A percentile compares a stretch with the other conserved stretches of the same genome.
Evolutionary conservation across 2,888 invertebrate genomes (phyloP).

Genomic region (Aphidius colemani): DNA sequence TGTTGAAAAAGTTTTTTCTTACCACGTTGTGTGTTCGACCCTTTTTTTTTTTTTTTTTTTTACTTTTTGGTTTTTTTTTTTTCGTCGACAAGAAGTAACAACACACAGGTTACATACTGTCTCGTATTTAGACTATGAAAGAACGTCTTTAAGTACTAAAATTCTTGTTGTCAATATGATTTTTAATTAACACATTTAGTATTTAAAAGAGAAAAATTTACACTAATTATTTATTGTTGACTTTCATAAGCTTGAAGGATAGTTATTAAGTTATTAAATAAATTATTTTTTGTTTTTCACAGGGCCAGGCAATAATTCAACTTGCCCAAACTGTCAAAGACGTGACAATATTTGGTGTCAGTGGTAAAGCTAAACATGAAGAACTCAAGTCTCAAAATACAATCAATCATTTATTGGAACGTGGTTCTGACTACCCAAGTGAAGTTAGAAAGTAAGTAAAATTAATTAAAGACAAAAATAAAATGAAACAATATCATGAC

Average conservation of each 20-base stretch:
- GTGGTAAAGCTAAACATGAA: conserved; percentile 84
- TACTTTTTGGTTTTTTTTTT: conserved; percentile 24
- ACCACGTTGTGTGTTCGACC: conserved; percentile 24
- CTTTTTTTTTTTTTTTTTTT: conserved; percentile 22
- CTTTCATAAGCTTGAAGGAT: too few species aligned
- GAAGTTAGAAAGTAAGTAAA: conserved; percentile 80
- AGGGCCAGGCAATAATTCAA: conserved; percentile 87
- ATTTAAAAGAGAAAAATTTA: too few species aligned
- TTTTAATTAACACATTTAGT: neutral
- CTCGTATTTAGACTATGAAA: conserved; percentile 29
- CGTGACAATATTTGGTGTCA: conserved; percentile 83
- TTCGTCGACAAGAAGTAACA: conserved; percentile 10
- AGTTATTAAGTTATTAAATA: too few species aligned
- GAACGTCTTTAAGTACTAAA: conserved; percentile 28
- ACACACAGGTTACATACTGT: conserved; percentile 28
- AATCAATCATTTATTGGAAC: conserved; percentile 79
- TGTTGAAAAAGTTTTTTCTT: conserved; percentile 47
- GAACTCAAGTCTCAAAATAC: conserved; percentile 73
- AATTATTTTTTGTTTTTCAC: conserved; percentile 15
- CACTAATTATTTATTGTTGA: too few species aligned
- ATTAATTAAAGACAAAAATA: neutral
- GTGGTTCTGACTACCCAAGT: conserved; percentile 79
- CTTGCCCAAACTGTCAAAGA: conserved; percentile 79
- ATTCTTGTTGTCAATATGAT: neutral
- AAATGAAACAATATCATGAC: neutral